A percentile compares a stretch with the other conserved stretches of the same genome.
Evolutionary conservation across 64 coral and sea anemone genomes (phyloP).

Genomic region (Montipora cactus): DNA sequence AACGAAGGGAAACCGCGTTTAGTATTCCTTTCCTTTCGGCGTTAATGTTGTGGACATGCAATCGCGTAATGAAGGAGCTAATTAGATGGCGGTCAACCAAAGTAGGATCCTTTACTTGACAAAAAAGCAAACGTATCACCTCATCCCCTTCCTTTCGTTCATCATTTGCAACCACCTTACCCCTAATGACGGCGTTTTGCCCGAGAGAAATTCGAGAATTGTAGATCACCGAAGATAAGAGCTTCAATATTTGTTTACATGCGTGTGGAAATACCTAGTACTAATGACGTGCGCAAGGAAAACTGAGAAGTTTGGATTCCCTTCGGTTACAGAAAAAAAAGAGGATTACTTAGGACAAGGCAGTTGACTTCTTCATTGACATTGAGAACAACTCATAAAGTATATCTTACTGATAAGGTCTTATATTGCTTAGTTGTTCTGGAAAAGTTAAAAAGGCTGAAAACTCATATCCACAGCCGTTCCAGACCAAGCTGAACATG

Average conservation of each 20-base stretch:
- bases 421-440: not conserved
- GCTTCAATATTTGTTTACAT: not conserved
- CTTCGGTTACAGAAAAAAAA: not conserved
- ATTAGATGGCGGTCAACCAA: not conserved
- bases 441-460: not conserved
- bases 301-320: too few species aligned
- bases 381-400: too few species aligned
- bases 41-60: not conserved
- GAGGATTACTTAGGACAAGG: not conserved
- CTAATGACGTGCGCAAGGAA: too few species aligned
- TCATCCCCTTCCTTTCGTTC: not conserved
- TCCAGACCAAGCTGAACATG: too few species aligned
- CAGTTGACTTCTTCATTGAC: not conserved
- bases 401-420: too few species aligned
- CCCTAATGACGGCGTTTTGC: constrained; percentile 36
- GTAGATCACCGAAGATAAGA: not conserved
- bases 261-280: not conserved
- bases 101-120: not conserved
- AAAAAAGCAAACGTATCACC: too few species aligned
- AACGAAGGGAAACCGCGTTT: too few species aligned
- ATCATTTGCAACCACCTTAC: not conserved
- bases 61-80: too few species aligned
- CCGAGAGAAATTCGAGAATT: constrained; percentile 15
- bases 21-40: not conserved
- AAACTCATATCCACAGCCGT: not conserved